These are phyloP conservation scores for Chloromyia formosa DNA, from an alignment of 2,888 invertebrate genomes.

Conservation along the genomic window DNA sequence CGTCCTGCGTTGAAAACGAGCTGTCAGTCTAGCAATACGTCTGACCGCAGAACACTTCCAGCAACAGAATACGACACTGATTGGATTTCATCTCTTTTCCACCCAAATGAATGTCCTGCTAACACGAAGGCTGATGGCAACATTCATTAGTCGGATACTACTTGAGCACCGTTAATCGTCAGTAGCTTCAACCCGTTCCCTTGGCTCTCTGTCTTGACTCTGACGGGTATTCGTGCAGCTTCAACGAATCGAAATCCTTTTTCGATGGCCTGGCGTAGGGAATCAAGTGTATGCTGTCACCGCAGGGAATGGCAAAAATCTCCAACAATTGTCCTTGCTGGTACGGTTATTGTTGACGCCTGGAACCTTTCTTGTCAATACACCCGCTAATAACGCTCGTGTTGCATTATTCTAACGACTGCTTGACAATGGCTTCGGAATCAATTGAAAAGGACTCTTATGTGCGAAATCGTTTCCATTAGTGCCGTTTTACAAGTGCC, in stretches of 20 bases:
- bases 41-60: constrained; percentile 17
- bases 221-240: neutral
- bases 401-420: neutral
- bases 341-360: neutral
- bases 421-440: neutral
- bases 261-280: neutral
- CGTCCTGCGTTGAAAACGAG: neutral
- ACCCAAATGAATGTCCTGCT: constrained; percentile 22
- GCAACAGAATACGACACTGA: neutral
- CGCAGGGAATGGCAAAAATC: neutral
- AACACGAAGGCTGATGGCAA: constrained; percentile 3
- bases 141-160: constrained; percentile 36
- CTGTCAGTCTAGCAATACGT: constrained; percentile 41
- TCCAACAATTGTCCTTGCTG: neutral
- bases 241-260: neutral
- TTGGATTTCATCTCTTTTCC: constrained; percentile 44
- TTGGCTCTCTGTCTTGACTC: neutral
- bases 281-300: neutral
- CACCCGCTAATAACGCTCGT: neutral
- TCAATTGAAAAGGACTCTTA: neutral
- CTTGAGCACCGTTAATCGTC: constrained; percentile 35
- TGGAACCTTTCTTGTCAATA: neutral
- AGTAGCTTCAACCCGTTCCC: constrained; percentile 40
- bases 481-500: neutral
- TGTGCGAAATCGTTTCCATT: constrained; percentile 22